phyloP scores from a whole-genome alignment of 2,113 vertebrate genomes.

The Otocyon megalotis region DNA sequence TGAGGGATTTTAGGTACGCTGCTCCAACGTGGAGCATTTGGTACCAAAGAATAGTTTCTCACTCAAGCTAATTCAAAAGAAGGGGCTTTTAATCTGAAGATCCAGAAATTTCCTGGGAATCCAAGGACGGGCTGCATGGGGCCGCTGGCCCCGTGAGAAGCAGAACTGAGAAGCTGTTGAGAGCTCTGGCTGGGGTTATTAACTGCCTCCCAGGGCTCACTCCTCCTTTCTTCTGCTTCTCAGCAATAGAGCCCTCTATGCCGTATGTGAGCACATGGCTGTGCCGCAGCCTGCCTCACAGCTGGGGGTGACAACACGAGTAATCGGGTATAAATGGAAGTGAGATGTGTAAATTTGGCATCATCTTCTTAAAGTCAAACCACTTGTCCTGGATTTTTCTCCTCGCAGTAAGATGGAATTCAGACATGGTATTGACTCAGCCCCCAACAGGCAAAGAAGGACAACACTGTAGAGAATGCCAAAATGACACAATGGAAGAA shows the following conservation, averaged over 20 bases:
- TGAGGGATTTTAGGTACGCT: background rate
- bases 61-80: background rate
- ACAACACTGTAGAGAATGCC: fast-evolving
- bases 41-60: background rate
- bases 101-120: background rate
- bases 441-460: background rate
- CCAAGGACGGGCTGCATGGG: background rate
- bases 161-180: background rate
- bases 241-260: background rate
- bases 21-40: background rate
- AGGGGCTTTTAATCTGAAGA: background rate
- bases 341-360: background rate
- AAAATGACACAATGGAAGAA: background rate
- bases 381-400: background rate
- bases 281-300: background rate
- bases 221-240: background rate
- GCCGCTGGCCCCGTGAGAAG: background rate
- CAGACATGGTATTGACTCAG: background rate
- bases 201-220: background rate
- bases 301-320: background rate
- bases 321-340: background rate
- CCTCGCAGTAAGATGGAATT: background rate
- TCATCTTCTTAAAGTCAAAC: background rate
- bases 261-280: background rate
- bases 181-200: background rate